These are phyloP conservation scores for Tetrapedia diversipes DNA, from an alignment of 2,888 invertebrate species.

Conservation along the genomic window DNA sequence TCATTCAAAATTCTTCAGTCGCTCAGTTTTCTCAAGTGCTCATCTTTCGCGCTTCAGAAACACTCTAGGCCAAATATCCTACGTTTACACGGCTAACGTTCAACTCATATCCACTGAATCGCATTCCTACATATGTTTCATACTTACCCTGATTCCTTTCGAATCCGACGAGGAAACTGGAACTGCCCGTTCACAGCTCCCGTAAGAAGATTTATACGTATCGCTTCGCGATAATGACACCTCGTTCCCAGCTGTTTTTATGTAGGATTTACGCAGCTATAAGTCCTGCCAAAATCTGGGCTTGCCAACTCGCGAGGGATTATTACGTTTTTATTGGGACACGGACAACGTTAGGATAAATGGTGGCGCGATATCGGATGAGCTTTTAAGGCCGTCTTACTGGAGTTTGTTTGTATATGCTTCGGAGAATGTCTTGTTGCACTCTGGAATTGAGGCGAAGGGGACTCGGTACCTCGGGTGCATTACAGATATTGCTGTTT, in stretches of 20 bases:
- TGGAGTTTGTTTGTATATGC: not conserved
- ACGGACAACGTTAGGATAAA: not conserved
- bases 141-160: slow-evolving; percentile 30
- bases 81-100: too few species aligned
- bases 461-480: not conserved
- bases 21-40: too few species aligned
- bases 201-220: not conserved
- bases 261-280: not conserved
- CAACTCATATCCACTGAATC: too few species aligned
- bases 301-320: slow-evolving; percentile 12
- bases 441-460: not conserved
- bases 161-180: not conserved
- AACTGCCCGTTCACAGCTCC: not conserved
- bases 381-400: not conserved
- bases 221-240: slow-evolving; percentile 15
- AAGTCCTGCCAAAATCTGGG: slow-evolving; percentile 8
- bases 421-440: not conserved
- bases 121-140: too few species aligned
- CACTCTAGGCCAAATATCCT: too few species aligned
- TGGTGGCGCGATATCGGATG: not conserved
- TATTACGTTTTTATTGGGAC: slow-evolving; percentile 11
- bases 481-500: too few species aligned
- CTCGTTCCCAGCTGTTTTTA: not conserved
- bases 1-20: too few species aligned
- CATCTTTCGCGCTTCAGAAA: too few species aligned